Evolutionary conservation across 2,797 vertebrate genomes (phyloP).

Genomic region (Alca torda): DNA sequence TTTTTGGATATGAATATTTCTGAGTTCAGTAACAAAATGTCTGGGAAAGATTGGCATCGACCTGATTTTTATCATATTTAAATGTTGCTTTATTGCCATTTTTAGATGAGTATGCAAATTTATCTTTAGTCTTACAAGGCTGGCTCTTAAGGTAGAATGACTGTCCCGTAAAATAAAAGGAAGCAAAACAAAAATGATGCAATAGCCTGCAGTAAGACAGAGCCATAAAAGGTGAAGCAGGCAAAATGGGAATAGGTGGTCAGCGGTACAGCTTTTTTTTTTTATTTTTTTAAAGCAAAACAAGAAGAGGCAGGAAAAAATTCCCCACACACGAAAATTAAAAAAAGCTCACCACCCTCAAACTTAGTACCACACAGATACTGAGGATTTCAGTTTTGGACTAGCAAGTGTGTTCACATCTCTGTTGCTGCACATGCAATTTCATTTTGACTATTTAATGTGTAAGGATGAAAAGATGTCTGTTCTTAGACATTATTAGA

Average conservation of each 20-base stretch:
- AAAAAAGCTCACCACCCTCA: neutral
- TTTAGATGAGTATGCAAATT: neutral
- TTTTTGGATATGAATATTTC: neutral
- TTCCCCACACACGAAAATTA: neutral
- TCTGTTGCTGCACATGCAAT: neutral
- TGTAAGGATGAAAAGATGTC: neutral
- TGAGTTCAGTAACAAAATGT: neutral
- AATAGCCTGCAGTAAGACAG: neutral
- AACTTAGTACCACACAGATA: neutral
- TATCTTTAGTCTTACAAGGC: neutral
- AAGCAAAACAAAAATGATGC: neutral
- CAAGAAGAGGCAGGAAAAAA: neutral
- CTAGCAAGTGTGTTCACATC: neutral
- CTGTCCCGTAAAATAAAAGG: neutral
- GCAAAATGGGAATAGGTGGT: neutral
- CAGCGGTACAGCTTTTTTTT: neutral
- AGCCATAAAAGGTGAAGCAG: neutral
- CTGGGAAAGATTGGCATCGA: neutral
- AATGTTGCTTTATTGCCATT: neutral
- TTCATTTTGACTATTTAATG: neutral
- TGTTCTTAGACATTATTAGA: neutral
- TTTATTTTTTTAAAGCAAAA: neutral
- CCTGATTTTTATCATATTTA: neutral
- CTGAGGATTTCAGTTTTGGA: neutral
- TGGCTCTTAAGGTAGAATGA: neutral